Base-by-base conservation (phyloP, 1,140 invertebrate species). In the Anoplophora glabripennis region DNA sequence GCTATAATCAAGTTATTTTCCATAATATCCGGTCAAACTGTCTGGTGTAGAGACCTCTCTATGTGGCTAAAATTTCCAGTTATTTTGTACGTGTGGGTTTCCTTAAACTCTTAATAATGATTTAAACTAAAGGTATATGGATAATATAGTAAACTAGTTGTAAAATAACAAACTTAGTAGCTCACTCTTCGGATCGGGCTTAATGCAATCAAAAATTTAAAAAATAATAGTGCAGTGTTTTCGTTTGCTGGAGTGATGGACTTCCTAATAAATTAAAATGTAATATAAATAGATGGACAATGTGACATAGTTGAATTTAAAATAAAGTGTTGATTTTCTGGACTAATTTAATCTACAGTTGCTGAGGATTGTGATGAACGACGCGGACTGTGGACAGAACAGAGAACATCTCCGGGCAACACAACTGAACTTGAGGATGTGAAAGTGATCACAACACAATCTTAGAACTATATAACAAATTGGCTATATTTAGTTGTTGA, bases 131-230 rank as follows among this genome's bases (percentile, higher is more conserved):
- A 61, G 72, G 72, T 73, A 72, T 72, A 73, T 72, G 70, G 70
- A 73, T 71, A 65, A 63, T 68, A 67, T 65, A 72, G 63, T 69
- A 70, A 65, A 64, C 63, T 71, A 73, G 64, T 70, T 68, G 59
- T 67, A 71, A 67, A 67, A 64, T 68, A 66, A 64, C 56, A 65
- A 69, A 65, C 61, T 65, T 69, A 69, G 67, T 56, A 62, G 70
- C 66, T 66, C 72, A 73, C 72, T 72, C 51, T 72, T 73, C 72
- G 72, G 72, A 73, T 73, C 70, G 64, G 65, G 57, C 64, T 41
- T 45, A 28, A 28, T 28, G 21, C 21, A 56, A 51, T 56, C 44
- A 28, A 46, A 53, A 49, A 55, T 51, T 48, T 34, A 57, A 53
- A 56, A 61, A 45, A 63, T 45, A 52, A 62, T 61, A 66, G 69